A percentile compares a stretch with the other conserved stretches of the same genome.
Conservation (phyloP, 1,140 invertebrate species). For the Drosophila ercepeae region DNA sequence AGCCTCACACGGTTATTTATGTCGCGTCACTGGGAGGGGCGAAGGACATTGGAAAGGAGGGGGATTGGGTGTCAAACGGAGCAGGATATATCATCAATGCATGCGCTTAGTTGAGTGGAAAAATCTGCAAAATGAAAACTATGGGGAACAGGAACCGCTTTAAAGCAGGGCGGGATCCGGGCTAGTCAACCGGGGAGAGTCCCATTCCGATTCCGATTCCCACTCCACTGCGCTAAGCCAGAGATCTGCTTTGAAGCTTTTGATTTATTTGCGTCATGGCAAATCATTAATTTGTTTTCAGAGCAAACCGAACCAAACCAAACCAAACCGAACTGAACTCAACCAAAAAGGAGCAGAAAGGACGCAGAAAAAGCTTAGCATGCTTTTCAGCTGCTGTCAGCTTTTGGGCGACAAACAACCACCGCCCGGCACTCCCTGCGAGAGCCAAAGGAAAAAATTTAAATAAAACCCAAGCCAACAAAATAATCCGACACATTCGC, state of each 20-base stretch:
- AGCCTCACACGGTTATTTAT: constrained; percentile 77
- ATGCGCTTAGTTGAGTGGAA: constrained; percentile 79
- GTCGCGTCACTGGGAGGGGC: constrained; percentile 65
- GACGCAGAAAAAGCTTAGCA: constrained; percentile 51
- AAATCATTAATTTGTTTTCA: constrained; percentile 74
- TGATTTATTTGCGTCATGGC: constrained; percentile 73
- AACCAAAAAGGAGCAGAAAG: constrained; percentile 12
- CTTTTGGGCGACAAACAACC: constrained; percentile 61
- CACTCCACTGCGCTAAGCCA: constrained; percentile 23
- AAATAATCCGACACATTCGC: constrained; percentile 81
- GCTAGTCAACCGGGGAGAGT: not conserved
- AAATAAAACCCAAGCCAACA: constrained; percentile 68
- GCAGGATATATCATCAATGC: constrained; percentile 69
- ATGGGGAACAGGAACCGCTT: constrained; percentile 18
- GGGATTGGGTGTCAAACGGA: constrained; percentile 32
- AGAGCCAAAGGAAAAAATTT: constrained; percentile 49
- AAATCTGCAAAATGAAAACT: constrained; percentile 49
- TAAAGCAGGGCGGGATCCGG: constrained; percentile 20
- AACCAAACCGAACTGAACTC: constrained; percentile 5
- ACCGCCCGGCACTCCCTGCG: constrained; percentile 7
- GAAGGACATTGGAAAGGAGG: too few relatives aligned
- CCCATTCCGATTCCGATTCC: constrained; percentile 5
- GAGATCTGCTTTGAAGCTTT: constrained; percentile 60
- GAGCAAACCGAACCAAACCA: constrained; percentile 6
- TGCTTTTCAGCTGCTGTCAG: constrained; percentile 71